phyloP scores from a whole-genome alignment of 2,797 vertebrate species.

The Gallirallus australis region DNA sequence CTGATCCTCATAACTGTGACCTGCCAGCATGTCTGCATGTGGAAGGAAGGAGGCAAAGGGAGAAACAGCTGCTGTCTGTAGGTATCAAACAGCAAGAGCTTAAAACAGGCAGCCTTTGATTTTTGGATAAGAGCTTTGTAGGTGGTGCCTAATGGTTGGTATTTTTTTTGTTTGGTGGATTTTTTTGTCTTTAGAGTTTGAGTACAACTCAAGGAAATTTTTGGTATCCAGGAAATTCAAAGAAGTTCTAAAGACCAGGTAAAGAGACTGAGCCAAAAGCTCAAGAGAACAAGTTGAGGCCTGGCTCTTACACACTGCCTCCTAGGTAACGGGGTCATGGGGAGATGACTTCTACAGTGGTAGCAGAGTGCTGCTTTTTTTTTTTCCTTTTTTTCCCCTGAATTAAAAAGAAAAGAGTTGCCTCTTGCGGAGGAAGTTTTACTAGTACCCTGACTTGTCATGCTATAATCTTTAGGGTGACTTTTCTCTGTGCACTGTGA shows the following conservation, averaged over 20 bases:
- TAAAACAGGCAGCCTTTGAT: conserved; percentile 60
- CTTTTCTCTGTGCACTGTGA: not conserved
- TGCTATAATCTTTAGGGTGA: not conserved
- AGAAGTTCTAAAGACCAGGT: not conserved
- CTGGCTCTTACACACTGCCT: not conserved
- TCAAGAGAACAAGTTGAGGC: not conserved
- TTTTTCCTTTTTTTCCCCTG: no score
- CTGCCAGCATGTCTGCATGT: not conserved
- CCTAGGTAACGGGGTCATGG: not conserved
- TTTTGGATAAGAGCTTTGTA: not conserved
- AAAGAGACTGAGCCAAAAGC: not conserved
- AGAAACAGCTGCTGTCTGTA: conserved; percentile 37
- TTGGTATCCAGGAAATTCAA: conserved; percentile 6
- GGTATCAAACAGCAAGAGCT: conserved; percentile 42
- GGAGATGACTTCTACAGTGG: not conserved
- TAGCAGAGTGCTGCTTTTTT: no score
- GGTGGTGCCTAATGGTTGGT: not conserved
- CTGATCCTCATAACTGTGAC: not conserved
- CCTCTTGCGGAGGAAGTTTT: not conserved
- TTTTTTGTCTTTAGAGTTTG: not conserved
- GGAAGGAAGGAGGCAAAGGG: not conserved
- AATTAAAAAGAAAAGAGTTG: not conserved
- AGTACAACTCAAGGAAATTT: not conserved
- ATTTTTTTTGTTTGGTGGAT: not conserved
- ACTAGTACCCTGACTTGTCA: not conserved